Evolutionary conservation across 2,888 invertebrate species (phyloP), one percentile per base, ranked within the genome.

Genomic region (Dilophus febrilis): DNA sequence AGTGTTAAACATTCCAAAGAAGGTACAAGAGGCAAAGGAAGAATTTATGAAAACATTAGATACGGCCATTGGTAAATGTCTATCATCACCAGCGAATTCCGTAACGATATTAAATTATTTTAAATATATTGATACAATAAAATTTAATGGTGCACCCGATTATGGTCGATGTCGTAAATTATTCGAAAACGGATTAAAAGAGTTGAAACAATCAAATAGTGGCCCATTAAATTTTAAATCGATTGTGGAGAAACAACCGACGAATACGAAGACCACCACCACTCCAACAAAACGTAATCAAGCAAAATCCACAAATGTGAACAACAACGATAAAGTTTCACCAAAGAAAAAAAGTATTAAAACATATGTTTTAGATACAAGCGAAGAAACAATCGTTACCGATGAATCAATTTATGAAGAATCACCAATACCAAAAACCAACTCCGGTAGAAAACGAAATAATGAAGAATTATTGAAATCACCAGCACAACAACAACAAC

Each of bases 111-210:
- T 64, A 11, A 69, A 74, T 38, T 83, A 71, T 52, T 68, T 86
- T 49, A 71, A 74, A 44, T 74, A 81, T 52, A 68, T 85, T 4
- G 65, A 70, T 36, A 66, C 69, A 30, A 48, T 88, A 50, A 66
- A 77, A 46, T 81, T 79, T 48, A 72, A 81, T 50, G 74, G 77
- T 14, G 60, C 59, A 12, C 85, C 87, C 1, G 74, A 87, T 55
- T 88, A 87, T 54, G 63, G 70, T 1, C 74, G 77, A 55, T 76
- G 81, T 46, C 67, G 72, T 13, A 67, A 72, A 44, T 61, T 81
- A 13, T 76, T 88, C 46, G 59, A 64, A 18, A 61, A 61, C 33
- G 84, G 76, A 12, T 59, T 88, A 1, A 75, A 78, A 52, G 61
- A 65, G 16, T 58, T 73, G 37, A 74, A 74, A 8, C 67, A 71